Evolutionary conservation across 2,888 invertebrate species (phyloP).

Genomic region (Phania funesta): DNA sequence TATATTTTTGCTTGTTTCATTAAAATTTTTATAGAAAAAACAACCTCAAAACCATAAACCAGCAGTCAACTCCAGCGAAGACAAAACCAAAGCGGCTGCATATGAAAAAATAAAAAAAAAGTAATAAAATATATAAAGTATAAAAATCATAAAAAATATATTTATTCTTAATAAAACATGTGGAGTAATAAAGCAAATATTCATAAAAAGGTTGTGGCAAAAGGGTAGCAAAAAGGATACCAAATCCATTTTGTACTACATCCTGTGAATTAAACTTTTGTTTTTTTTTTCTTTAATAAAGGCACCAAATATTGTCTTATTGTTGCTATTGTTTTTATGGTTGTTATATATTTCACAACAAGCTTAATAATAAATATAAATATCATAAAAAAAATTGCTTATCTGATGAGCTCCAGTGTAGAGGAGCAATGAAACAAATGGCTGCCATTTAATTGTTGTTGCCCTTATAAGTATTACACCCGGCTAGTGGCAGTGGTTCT

Average conservation of each 20-base stretch:
- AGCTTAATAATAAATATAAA: conserved; percentile 43
- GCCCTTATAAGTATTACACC: conserved; percentile 70
- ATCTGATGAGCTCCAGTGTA: conserved; percentile 69
- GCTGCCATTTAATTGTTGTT: conserved; percentile 73
- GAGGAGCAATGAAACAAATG: conserved; percentile 72
- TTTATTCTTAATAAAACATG: conserved; percentile 50
- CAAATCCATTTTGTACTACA: conserved; percentile 50
- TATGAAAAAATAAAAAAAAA: conserved; percentile 23
- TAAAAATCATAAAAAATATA: conserved; percentile 14
- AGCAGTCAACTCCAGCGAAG: neutral
- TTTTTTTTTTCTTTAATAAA: conserved; percentile 7
- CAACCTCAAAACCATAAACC: conserved; percentile 21
- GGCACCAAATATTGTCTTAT: conserved; percentile 43
- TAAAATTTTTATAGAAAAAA: neutral
- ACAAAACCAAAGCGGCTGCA: conserved; percentile 24
- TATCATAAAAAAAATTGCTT: conserved; percentile 49
- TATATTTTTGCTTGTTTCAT: neutral
- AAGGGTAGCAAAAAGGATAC: conserved; percentile 51
- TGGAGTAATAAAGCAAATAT: conserved; percentile 42
- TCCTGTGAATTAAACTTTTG: conserved; percentile 33
- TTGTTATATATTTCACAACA: conserved; percentile 19
- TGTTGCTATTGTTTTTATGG: conserved; percentile 23
- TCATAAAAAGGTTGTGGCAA: conserved; percentile 11
- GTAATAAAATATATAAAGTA: conserved; percentile 30
- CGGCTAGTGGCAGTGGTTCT: conserved; percentile 28